Evolutionary conservation across 2,888 invertebrate species (phyloP).

Genomic region (Cheilosia vulpina): DNA sequence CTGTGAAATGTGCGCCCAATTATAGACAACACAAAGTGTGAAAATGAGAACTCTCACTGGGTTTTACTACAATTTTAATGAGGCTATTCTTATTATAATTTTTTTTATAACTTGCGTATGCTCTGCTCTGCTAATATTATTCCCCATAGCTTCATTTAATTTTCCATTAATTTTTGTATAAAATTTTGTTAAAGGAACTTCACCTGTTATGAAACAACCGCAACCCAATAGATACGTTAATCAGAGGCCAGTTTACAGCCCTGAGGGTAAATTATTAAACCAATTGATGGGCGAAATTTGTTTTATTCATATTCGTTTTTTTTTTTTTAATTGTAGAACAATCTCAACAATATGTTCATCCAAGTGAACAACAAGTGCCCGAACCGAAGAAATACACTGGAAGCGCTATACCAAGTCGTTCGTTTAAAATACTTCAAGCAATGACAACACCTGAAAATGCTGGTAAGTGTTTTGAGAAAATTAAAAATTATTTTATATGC

Average conservation of each 20-base stretch:
- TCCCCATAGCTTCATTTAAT: too few relatives aligned
- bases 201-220: constrained; percentile 75
- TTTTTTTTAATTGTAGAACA: constrained; percentile 77
- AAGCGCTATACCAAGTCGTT: constrained; percentile 91
- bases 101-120: too few relatives aligned
- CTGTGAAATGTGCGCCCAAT: too few relatives aligned
- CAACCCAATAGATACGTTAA: constrained; percentile 80
- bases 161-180: neutral
- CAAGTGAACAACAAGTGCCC: constrained; percentile 88
- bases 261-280: constrained; percentile 75
- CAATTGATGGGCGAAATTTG: constrained; percentile 4
- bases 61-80: too few relatives aligned
- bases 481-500: constrained; percentile 38
- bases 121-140: too few relatives aligned
- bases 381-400: constrained; percentile 91
- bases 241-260: constrained; percentile 79
- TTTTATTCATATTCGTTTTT: neutral
- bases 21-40: too few relatives aligned
- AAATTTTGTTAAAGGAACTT: constrained; percentile 77
- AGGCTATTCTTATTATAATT: too few relatives aligned
- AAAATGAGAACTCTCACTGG: too few relatives aligned
- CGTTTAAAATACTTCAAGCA: constrained; percentile 91
- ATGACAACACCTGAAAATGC: constrained; percentile 89
- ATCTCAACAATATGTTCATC: constrained; percentile 84
- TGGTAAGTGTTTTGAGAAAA: constrained; percentile 84